phyloP scores from a whole-genome alignment of 2,888 invertebrate genomes.

The Isoperla grammatica region DNA sequence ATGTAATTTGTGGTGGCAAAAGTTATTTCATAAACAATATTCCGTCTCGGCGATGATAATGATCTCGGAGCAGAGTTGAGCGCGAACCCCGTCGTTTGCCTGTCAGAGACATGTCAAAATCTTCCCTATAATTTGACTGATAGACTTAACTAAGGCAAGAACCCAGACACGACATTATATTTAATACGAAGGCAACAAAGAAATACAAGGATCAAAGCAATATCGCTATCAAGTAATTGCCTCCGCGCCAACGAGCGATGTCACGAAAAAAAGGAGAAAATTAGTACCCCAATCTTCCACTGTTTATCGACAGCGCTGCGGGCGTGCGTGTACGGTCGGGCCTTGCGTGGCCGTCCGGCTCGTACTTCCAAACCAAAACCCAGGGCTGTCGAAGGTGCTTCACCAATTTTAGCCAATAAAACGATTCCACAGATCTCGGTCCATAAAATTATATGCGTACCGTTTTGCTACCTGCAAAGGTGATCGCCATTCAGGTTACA shows the following conservation, averaged over 20 bases:
- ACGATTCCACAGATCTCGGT: background rate
- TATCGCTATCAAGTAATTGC: conserved; percentile 23
- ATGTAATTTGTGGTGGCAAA: background rate
- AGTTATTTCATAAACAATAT: conserved; percentile 1
- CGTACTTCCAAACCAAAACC: conserved; percentile 3
- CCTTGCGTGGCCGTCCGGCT: conserved; percentile 15
- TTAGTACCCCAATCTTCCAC: conserved; percentile 15
- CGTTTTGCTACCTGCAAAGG: conserved; percentile 5
- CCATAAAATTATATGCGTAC: conserved; percentile 6
- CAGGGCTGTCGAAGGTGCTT: conserved; percentile 5
- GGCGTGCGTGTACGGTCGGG: background rate
- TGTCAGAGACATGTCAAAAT: conserved; percentile 24
- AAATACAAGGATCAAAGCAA: conserved; percentile 6
- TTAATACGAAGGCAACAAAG: conserved; percentile 3
- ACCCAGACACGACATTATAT: conserved; percentile 10
- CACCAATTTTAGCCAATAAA: background rate
- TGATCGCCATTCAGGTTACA: background rate
- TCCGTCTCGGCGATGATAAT: background rate
- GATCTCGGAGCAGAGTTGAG: background rate
- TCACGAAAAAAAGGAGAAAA: conserved; percentile 12
- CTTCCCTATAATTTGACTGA: conserved; percentile 23
- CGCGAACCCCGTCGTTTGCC: conserved; percentile 15
- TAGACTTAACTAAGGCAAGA: conserved; percentile 8
- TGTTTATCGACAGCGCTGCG: background rate
- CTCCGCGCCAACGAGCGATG: background rate